Conservation (phyloP, 2,113 vertebrate genomes). For the Neodontobutis hainanensis region DNA sequence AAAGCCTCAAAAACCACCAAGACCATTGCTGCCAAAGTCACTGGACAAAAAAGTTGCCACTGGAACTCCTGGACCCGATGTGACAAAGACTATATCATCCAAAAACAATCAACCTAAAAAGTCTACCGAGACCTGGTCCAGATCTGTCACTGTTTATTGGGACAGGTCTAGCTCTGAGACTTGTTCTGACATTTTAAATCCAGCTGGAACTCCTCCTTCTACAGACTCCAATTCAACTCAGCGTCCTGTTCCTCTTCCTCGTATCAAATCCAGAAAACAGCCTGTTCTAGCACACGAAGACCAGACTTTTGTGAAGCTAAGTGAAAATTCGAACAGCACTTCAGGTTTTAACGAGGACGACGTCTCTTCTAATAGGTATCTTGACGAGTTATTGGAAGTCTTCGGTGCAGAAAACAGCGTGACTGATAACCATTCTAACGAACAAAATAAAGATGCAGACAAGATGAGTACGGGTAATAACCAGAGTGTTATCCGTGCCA, state of each 20-base stretch:
- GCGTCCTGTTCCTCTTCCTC: constrained; percentile 88
- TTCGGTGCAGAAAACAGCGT: constrained; percentile 49
- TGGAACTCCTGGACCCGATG: constrained; percentile 59
- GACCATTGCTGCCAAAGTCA: constrained; percentile 70
- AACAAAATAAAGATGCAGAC: constrained; percentile 45
- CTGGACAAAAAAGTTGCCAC: constrained; percentile 62
- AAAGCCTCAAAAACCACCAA: constrained; percentile 84
- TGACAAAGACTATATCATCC: background rate
- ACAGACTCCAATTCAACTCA: constrained; percentile 9
- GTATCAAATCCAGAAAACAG: constrained; percentile 84
- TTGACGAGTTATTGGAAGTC: constrained; percentile 75
- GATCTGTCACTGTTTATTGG: constrained; percentile 63
- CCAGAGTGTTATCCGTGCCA: constrained; percentile 85
- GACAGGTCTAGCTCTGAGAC: constrained; percentile 9
- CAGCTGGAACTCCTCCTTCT: constrained; percentile 10
- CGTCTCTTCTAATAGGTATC: constrained; percentile 51
- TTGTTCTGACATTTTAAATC: background rate
- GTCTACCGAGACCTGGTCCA: constrained; percentile 61
- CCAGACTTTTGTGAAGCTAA: constrained; percentile 64
- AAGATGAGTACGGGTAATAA: constrained; percentile 82
- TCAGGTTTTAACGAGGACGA: constrained; percentile 11
- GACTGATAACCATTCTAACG: constrained; percentile 13
- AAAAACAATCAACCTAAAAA: constrained; percentile 51
- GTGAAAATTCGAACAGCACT: constrained; percentile 54
- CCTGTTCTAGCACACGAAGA: constrained; percentile 70